These are phyloP conservation scores for Sarcophaga variegata DNA, from an alignment of 2,888 invertebrate species.

Conservation along the genomic window DNA sequence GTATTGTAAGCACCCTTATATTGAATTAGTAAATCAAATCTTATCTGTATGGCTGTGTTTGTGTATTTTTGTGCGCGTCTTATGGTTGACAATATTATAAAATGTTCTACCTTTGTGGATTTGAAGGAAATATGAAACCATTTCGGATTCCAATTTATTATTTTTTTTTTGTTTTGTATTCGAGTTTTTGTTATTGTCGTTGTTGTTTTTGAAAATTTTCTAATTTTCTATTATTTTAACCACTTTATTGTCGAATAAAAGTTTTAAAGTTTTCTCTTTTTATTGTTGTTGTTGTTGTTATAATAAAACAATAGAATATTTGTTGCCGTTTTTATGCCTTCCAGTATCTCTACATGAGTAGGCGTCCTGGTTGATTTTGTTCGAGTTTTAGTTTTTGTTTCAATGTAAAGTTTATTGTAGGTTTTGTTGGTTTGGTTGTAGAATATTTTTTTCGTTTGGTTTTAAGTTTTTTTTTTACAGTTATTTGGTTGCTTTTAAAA, in stretches of 20 bases:
- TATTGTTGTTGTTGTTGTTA: background rate
- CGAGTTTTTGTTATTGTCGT: too few relatives aligned
- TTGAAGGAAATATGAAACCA: background rate
- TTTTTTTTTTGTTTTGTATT: too few relatives aligned
- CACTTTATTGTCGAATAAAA: background rate
- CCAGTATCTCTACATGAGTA: background rate
- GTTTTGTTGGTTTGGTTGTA: background rate
- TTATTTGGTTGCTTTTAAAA: background rate
- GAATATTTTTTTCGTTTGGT: background rate
- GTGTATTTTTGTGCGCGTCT: too few relatives aligned
- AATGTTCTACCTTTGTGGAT: background rate
- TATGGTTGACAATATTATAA: background rate
- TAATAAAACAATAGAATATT: slow-evolving; percentile 8
- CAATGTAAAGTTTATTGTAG: background rate
- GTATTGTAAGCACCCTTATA: slow-evolving; percentile 17
- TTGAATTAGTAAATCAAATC: too few relatives aligned
- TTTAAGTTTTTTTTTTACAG: background rate
- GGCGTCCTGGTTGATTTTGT: background rate
- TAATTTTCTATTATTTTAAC: background rate
- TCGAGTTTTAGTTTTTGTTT: background rate
- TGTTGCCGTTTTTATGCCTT: slow-evolving; percentile 17
- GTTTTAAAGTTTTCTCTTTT: background rate
- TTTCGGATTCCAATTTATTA: too few relatives aligned
- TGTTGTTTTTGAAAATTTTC: background rate
- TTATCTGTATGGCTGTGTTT: too few relatives aligned